Conservation (phyloP, 1,140 invertebrate genomes). For the Eupristina koningsbergeri region DNA sequence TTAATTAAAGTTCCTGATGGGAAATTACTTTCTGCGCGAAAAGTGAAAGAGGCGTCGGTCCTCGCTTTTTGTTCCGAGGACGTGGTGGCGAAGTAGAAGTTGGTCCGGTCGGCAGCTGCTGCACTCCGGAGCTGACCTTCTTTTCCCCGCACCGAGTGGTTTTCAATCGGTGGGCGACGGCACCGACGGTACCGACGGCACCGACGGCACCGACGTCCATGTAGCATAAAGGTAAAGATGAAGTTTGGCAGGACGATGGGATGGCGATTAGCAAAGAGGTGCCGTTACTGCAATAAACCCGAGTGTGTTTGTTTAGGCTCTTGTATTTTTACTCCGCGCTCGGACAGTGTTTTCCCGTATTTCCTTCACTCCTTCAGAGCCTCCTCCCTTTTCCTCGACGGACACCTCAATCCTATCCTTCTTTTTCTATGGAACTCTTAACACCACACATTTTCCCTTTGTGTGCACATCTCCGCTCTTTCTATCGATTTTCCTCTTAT, state of each 20-base stretch:
- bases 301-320: slow-evolving; percentile 72
- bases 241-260: slow-evolving; percentile 42
- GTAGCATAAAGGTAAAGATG: slow-evolving; percentile 56
- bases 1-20: slow-evolving; percentile 42
- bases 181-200: too few species aligned
- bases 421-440: neutral
- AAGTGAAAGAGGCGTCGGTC: slow-evolving; percentile 36
- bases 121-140: slow-evolving; percentile 34
- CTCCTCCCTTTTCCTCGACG: slow-evolving; percentile 17
- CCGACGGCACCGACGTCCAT: slow-evolving; percentile 54
- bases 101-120: neutral
- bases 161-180: slow-evolving; percentile 57
- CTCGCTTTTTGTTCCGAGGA: slow-evolving; percentile 45
- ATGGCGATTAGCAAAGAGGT: slow-evolving; percentile 53
- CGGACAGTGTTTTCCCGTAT: slow-evolving; percentile 50
- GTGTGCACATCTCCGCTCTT: neutral
- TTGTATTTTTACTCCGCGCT: slow-evolving; percentile 63
- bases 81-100: neutral
- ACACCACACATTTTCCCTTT: neutral
- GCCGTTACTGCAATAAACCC: slow-evolving; percentile 65
- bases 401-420: neutral
- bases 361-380: slow-evolving; percentile 28
- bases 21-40: slow-evolving; percentile 2
- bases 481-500: slow-evolving; percentile 6
- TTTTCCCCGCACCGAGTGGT: slow-evolving; percentile 30